phyloP scores from a whole-genome alignment of 2,888 invertebrate species.

The Opisthograptis luteolata region DNA sequence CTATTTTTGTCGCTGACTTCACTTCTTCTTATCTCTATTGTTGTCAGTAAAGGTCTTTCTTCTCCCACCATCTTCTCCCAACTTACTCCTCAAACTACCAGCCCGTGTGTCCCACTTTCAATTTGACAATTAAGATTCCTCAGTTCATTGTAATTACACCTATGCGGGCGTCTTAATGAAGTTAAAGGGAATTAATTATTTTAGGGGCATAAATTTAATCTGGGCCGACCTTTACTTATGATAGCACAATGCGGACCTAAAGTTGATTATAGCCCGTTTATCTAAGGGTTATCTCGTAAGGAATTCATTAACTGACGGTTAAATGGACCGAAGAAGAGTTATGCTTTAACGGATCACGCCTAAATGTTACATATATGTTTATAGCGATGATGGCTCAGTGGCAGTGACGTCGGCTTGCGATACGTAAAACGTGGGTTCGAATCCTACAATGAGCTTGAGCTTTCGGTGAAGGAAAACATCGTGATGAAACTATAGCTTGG shows the following conservation, averaged over 20 bases:
- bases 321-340: slow-evolving; percentile 33
- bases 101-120: slow-evolving; percentile 59
- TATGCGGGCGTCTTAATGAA: slow-evolving; percentile 84
- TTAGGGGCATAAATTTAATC: slow-evolving; percentile 81
- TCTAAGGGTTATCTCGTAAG: slow-evolving; percentile 54
- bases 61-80: not conserved
- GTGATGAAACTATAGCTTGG: too few species aligned
- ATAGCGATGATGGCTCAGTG: too few species aligned
- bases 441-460: too few species aligned
- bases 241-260: slow-evolving; percentile 63
- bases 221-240: slow-evolving; percentile 75
- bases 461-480: too few species aligned
- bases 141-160: slow-evolving; percentile 83
- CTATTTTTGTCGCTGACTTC: too few species aligned
- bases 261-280: slow-evolving; percentile 58
- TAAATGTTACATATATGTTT: slow-evolving; percentile 15
- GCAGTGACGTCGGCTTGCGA: too few species aligned
- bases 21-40: too few species aligned
- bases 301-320: slow-evolving; percentile 31
- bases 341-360: slow-evolving; percentile 23
- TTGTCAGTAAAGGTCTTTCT: too few species aligned
- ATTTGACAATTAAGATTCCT: slow-evolving; percentile 83
- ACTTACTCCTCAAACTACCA: slow-evolving; percentile 15
- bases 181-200: slow-evolving; percentile 84
- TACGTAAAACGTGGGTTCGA: too few species aligned